Percentiles rank a stretch among this genome's conserved stretches.
phyloP scores from a whole-genome alignment of 2,113 vertebrate genomes.

The Microtus pennsylvanicus region DNA sequence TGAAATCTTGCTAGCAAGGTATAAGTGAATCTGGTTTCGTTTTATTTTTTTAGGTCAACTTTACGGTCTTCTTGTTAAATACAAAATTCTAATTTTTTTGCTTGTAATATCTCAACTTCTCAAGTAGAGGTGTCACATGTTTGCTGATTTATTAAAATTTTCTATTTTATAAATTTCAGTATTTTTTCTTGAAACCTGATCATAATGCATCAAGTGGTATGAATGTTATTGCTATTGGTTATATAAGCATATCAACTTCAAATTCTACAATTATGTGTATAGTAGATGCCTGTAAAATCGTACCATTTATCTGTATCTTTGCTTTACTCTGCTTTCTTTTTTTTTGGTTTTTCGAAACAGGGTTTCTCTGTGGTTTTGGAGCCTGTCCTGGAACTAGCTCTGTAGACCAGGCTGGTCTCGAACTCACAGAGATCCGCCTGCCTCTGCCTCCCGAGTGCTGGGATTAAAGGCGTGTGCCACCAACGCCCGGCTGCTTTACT shows the following conservation, averaged over 20 bases:
- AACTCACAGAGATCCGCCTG: too few relatives aligned
- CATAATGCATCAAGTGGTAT: not conserved
- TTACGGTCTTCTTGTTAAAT: not conserved
- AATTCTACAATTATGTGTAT: not conserved
- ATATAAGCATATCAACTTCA: not conserved
- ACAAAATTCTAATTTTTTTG: not conserved
- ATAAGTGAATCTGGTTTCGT: not conserved
- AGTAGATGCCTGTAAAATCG: too few relatives aligned
- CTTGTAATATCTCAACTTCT: not conserved
- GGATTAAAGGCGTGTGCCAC: too few relatives aligned
- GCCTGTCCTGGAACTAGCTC: too few relatives aligned
- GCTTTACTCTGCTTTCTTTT: not conserved
- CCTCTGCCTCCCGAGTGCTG: too few relatives aligned
- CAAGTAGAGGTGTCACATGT: not conserved
- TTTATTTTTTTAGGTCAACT: not conserved
- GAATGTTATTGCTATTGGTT: not conserved
- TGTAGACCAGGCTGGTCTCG: too few relatives aligned
- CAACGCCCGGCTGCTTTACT: not conserved
- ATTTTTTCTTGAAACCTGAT: conserved; percentile 42
- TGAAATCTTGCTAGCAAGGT: not conserved
- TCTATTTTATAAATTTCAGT: not conserved
- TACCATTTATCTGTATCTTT: not conserved
- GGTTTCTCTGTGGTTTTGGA: too few relatives aligned
- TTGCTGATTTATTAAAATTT: conserved; percentile 23
- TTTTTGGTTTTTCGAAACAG: too few relatives aligned